phyloP scores from a whole-genome alignment of 2,113 vertebrate species.

The Pica pica region DNA sequence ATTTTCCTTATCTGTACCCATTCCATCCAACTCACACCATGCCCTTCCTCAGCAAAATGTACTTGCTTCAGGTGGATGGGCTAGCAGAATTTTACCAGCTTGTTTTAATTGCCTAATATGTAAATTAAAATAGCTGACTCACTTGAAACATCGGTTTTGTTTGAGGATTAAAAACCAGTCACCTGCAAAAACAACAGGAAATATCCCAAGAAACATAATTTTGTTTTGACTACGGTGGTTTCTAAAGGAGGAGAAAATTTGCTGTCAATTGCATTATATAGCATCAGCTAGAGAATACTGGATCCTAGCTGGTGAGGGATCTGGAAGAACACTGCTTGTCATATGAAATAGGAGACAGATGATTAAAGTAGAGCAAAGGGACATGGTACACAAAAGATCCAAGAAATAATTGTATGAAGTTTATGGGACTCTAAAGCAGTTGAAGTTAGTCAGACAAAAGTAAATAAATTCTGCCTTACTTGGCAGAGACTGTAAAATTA shows the following conservation, averaged over 20 bases:
- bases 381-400: neutral
- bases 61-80: neutral
- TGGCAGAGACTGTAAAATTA: neutral
- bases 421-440: neutral
- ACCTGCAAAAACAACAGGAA: neutral
- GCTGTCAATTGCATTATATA: neutral
- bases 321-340: neutral
- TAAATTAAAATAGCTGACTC: neutral
- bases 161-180: neutral
- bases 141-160: neutral
- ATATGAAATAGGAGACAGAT: neutral
- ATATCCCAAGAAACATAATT: neutral
- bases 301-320: neutral
- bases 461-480: neutral
- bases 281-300: neutral
- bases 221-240: neutral
- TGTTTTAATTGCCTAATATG: neutral
- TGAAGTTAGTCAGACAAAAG: neutral
- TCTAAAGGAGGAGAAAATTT: neutral
- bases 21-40: neutral
- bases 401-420: neutral
- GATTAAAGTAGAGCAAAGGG: neutral
- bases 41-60: neutral
- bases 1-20: neutral
- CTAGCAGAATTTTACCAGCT: neutral